These are phyloP conservation scores for Diorhabda sublineata DNA, from an alignment of 1,140 invertebrate species.

Conservation along the genomic window DNA sequence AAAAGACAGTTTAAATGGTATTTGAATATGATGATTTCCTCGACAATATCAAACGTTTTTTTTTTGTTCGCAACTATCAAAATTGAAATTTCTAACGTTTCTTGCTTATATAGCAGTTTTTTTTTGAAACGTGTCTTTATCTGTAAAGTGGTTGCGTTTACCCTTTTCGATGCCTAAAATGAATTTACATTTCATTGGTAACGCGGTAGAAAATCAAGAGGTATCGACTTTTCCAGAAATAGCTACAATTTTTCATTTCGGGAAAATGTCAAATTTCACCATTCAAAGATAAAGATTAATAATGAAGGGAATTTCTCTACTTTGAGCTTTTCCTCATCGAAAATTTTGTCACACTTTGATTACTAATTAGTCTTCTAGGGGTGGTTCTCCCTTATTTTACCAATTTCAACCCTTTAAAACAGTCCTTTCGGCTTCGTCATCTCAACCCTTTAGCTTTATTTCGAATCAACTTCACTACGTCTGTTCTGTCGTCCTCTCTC, in stretches of 20 bases:
- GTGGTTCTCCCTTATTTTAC: conserved; percentile 41
- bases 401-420: conserved; percentile 42
- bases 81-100: no score
- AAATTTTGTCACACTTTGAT: conserved; percentile 46
- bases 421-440: conserved; percentile 15
- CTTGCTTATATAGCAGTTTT: no score
- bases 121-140: no score
- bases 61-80: no score
- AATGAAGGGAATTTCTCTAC: conserved; percentile 25
- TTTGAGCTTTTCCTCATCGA: conserved; percentile 34
- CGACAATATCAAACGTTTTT: no score
- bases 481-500: conserved; percentile 5
- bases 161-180: background rate
- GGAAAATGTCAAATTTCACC: conserved; percentile 18
- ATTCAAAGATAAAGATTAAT: conserved; percentile 21
- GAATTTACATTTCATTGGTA: background rate
- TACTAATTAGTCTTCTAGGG: conserved; percentile 44
- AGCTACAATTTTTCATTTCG: conserved; percentile 20
- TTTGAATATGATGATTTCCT: no score
- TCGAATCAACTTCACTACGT: conserved; percentile 17
- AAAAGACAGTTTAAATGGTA: no score
- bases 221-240: conserved; percentile 1
- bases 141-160: no score
- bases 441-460: conserved; percentile 14
- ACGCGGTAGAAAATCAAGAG: conserved; percentile 4